Evolutionary conservation across 2,888 invertebrate genomes (phyloP).

Genomic region (Diarsia mendica): DNA sequence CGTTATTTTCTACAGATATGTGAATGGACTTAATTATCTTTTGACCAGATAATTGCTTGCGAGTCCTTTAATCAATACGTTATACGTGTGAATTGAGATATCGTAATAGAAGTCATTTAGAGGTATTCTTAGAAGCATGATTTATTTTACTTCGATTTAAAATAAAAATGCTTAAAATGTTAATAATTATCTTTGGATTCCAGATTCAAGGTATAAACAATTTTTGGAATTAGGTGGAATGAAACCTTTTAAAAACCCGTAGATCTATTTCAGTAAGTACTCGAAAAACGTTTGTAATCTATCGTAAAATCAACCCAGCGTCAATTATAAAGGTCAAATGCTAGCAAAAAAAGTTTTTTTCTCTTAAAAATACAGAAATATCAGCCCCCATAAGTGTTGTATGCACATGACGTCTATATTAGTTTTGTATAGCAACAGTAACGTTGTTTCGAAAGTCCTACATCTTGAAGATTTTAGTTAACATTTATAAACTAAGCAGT

Average conservation of each 20-base stretch:
- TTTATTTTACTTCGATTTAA: not conserved
- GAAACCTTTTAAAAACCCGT: not conserved
- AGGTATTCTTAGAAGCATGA: too few relatives aligned
- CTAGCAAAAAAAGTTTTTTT: not conserved
- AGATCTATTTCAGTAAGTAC: not conserved
- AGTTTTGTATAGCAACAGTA: not conserved
- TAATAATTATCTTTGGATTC: not conserved
- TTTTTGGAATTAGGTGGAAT: not conserved
- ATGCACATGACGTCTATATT: not conserved
- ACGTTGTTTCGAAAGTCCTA: not conserved
- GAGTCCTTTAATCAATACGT: constrained; percentile 45
- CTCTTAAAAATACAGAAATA: not conserved
- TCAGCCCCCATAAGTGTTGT: not conserved
- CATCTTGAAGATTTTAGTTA: not conserved
- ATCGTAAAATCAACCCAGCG: not conserved
- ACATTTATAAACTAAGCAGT: not conserved
- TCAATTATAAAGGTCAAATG: not conserved
- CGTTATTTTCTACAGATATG: constrained; percentile 75
- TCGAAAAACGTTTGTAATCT: not conserved
- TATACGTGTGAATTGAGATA: constrained; percentile 15
- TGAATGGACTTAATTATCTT: constrained; percentile 69
- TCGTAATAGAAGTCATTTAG: not conserved
- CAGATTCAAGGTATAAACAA: not conserved
- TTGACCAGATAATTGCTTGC: constrained; percentile 58
- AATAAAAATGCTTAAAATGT: not conserved